phyloP scores from a whole-genome alignment of 2,113 vertebrate species.

The Melanostigma gelatinosum region DNA sequence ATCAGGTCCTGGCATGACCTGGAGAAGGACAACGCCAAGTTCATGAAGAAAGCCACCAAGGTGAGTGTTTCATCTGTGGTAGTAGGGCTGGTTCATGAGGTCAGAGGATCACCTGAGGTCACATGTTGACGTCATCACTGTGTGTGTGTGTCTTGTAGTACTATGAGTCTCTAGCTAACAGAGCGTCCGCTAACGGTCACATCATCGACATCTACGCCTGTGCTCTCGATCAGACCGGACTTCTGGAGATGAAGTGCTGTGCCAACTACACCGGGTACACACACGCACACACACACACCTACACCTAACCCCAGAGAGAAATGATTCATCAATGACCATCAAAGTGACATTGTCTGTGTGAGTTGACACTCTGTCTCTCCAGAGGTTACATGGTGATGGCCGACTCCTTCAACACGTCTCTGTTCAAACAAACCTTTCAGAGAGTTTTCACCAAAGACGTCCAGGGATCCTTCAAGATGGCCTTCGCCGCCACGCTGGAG shows the following conservation, averaged over 20 bases:
- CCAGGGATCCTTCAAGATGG: slow-evolving; percentile 97
- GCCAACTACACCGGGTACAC: slow-evolving; percentile 93
- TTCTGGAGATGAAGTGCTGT: slow-evolving; percentile 98
- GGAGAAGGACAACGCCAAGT: slow-evolving; percentile 98
- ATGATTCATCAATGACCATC: no score
- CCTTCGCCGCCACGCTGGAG: slow-evolving; percentile 94
- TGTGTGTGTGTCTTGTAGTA: slow-evolving; percentile 81
- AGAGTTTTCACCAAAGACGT: slow-evolving; percentile 96
- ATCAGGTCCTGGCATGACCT: slow-evolving; percentile 99
- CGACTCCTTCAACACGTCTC: slow-evolving; percentile 97
- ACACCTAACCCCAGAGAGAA: no score
- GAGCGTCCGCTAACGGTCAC: slow-evolving; percentile 92
- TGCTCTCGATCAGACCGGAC: slow-evolving; percentile 94
- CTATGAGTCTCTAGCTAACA: slow-evolving; percentile 93
- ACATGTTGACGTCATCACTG: not conserved
- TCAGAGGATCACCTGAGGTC: not conserved
- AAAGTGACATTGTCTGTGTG: no score
- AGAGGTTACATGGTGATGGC: slow-evolving; percentile 99
- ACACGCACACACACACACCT: not conserved
- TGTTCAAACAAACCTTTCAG: slow-evolving; percentile 99
- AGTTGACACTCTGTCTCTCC: not conserved
- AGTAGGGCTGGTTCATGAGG: not conserved
- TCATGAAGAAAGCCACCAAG: slow-evolving; percentile 98
- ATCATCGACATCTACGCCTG: slow-evolving; percentile 98
- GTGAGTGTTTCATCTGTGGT: slow-evolving; percentile 73